Evolutionary conservation across 1,140 invertebrate species (phyloP).

Genomic region (Sinella curviseta): DNA sequence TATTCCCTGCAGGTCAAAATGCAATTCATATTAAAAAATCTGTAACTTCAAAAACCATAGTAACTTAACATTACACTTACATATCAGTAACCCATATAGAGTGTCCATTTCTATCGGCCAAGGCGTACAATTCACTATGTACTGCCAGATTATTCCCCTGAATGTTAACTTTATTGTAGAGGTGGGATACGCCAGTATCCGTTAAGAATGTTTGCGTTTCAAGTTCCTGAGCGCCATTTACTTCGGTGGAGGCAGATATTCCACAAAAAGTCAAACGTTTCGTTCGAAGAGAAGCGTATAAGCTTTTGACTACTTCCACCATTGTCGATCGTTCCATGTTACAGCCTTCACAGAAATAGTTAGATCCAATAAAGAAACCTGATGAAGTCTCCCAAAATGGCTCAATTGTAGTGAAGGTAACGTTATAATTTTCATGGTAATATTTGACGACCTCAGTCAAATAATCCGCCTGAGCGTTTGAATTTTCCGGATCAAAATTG

Average conservation of each 20-base stretch:
- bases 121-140: constrained; percentile 27
- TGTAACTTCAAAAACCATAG: no score
- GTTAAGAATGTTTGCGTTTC: constrained; percentile 31
- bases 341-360: constrained; percentile 41
- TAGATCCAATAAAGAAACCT: constrained; percentile 35
- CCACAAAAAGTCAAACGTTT: constrained; percentile 31
- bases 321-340: constrained; percentile 37
- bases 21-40: no score
- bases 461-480: constrained; percentile 40
- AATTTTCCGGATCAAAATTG: constrained; percentile 39
- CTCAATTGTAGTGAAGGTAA: constrained; percentile 37
- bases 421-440: constrained; percentile 30
- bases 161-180: constrained; percentile 40
- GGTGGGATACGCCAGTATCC: constrained; percentile 1
- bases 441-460: constrained; percentile 43
- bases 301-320: constrained; percentile 22
- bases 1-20: no score
- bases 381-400: constrained; percentile 45
- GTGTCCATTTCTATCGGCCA: constrained; percentile 34
- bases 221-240: constrained; percentile 32
- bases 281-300: constrained; percentile 14
- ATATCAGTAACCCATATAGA: constrained; percentile 47
- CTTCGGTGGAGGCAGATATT: constrained; percentile 40
- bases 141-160: constrained; percentile 45
- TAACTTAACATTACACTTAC: no score